Conservation (phyloP, 2,797 vertebrate species). For the Dipus sagitta region DNA sequence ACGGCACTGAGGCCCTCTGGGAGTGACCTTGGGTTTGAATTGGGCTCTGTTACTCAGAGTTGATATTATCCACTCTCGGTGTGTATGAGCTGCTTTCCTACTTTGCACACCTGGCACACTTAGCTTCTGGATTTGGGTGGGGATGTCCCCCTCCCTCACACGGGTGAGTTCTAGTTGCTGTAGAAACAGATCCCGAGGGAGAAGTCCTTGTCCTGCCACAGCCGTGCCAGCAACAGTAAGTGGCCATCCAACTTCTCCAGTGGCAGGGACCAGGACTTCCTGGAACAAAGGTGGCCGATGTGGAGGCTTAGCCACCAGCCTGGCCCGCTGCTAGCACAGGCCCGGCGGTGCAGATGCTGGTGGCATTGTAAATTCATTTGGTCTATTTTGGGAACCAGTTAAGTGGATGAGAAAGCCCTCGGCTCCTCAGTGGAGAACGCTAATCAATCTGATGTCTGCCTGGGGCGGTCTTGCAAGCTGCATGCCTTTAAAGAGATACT, state of each 20-base stretch:
- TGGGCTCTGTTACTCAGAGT: neutral
- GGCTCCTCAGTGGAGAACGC: conserved; percentile 76
- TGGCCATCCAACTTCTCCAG: rapidly evolving
- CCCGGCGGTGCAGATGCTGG: conserved; percentile 53
- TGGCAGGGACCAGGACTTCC: neutral
- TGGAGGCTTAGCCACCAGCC: neutral
- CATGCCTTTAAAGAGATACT: conserved; percentile 34
- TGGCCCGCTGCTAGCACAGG: conserved; percentile 14
- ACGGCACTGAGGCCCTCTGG: rapidly evolving
- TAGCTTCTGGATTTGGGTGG: neutral
- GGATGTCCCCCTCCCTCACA: neutral
- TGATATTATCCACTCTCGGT: rapidly evolving
- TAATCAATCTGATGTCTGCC: conserved; percentile 76
- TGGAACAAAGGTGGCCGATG: neutral
- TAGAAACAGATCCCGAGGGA: neutral
- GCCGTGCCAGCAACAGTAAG: neutral
- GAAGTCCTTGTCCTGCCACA: neutral
- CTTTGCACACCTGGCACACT: rapidly evolving
- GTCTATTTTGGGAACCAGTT: conserved; percentile 86
- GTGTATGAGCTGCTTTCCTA: neutral
- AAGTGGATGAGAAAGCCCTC: conserved; percentile 79
- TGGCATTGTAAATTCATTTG: conserved; percentile 85
- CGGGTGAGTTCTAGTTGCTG: neutral
- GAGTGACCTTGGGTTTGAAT: neutral
- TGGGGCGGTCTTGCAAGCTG: conserved; percentile 64